Evolutionary conservation across 2,888 invertebrate genomes (phyloP).

Genomic region (Zygaena filipendulae): DNA sequence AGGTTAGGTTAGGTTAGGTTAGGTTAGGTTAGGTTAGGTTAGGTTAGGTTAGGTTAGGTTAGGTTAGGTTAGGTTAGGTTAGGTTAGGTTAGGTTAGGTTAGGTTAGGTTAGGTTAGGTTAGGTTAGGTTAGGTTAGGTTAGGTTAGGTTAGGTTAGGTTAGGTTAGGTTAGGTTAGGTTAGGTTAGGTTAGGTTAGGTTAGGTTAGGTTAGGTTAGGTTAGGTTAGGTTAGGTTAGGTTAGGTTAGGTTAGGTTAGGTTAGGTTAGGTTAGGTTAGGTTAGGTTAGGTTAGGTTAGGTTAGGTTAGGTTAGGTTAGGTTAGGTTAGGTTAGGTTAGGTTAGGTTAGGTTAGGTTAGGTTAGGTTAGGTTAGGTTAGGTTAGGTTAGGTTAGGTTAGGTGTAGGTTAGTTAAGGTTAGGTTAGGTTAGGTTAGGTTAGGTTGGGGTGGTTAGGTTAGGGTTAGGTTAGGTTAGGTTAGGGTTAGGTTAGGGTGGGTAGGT

Average conservation of each 20-base stretch:
- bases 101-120: conserved; percentile 14
- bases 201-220: conserved; percentile 14
- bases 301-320: conserved; percentile 12
- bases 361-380: conserved; percentile 14
- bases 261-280: conserved; percentile 14
- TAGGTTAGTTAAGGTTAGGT: conserved; percentile 10
- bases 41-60: conserved; percentile 16
- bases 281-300: conserved; percentile 12
- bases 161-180: conserved; percentile 16
- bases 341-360: conserved; percentile 14
- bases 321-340: conserved; percentile 9
- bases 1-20: conserved; percentile 9
- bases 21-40: conserved; percentile 12
- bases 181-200: conserved; percentile 16
- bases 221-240: conserved; percentile 18
- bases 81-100: conserved; percentile 17
- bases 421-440: conserved; percentile 11
- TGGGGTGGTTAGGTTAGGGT: conserved; percentile 10
- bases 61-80: conserved; percentile 18
- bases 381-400: conserved; percentile 13
- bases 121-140: conserved; percentile 16
- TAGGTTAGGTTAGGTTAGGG: conserved; percentile 14
- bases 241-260: conserved; percentile 18
- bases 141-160: conserved; percentile 18
- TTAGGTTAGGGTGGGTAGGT: conserved; percentile 11